phyloP scores from a whole-genome alignment of 2,113 vertebrate genomes.

The Butastur rufipennis region DNA sequence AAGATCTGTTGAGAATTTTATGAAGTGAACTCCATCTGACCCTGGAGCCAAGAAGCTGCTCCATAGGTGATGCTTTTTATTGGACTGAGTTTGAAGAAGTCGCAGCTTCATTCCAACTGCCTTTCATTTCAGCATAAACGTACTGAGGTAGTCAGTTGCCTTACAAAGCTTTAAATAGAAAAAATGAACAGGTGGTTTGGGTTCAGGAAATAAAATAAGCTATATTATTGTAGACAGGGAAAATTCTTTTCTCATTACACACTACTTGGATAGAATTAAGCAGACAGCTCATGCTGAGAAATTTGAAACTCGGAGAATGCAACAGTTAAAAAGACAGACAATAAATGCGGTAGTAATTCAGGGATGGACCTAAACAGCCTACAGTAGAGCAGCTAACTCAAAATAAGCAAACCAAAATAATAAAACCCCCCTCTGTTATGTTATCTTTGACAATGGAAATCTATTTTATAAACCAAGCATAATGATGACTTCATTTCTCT shows the following conservation, averaged over 20 bases:
- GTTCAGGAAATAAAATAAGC: constrained; percentile 69
- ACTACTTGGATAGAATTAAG: constrained; percentile 69
- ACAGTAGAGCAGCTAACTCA: constrained; percentile 36
- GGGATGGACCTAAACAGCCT: constrained; percentile 42
- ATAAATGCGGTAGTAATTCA: constrained; percentile 48
- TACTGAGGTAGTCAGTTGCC: constrained; percentile 21
- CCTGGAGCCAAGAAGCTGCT: background rate
- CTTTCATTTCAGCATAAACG: constrained; percentile 26
- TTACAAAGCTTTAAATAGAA: constrained; percentile 60
- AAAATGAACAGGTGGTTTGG: constrained; percentile 75
- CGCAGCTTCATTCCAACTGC: background rate
- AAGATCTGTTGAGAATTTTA: background rate
- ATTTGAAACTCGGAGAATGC: constrained; percentile 69
- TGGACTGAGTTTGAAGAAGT: background rate
- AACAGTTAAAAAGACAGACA: constrained; percentile 66
- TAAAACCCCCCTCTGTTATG: background rate
- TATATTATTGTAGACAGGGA: constrained; percentile 66
- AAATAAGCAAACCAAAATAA: constrained; percentile 35
- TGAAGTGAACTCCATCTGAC: background rate
- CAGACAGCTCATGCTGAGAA: constrained; percentile 79
- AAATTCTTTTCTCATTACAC: constrained; percentile 73
- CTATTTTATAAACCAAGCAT: constrained; percentile 85
- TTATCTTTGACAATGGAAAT: constrained; percentile 52
- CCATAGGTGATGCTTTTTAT: background rate
- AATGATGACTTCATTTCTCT: constrained; percentile 91